Evolutionary conservation across 2,888 invertebrate species (phyloP).

Genomic region (Euphydryas editha): DNA sequence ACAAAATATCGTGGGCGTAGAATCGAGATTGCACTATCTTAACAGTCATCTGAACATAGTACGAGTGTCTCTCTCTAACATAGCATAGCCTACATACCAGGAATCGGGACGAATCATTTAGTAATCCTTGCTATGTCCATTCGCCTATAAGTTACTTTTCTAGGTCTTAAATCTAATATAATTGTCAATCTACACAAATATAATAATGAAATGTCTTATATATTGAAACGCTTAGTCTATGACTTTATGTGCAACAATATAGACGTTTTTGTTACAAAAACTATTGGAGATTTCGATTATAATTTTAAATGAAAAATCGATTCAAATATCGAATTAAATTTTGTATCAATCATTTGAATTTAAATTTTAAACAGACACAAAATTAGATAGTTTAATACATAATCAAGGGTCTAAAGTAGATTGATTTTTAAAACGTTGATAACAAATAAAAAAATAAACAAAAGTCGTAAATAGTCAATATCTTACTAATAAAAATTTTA

Average conservation of each 20-base stretch:
- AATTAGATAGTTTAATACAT: no score
- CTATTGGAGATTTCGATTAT: no score
- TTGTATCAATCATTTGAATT: no score
- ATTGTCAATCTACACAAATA: background rate
- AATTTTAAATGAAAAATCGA: no score
- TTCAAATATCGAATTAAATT: no score
- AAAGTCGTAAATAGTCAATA: no score
- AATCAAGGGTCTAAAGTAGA: no score
- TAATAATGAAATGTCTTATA: background rate
- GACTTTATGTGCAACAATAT: background rate
- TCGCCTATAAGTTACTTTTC: constrained; percentile 11
- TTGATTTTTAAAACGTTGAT: no score
- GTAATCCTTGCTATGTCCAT: constrained; percentile 21
- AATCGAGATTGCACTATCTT: constrained; percentile 58
- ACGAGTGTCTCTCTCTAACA: constrained; percentile 46
- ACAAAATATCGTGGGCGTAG: constrained; percentile 58
- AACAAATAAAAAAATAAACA: no score
- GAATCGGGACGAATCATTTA: constrained; percentile 40
- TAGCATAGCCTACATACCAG: constrained; percentile 47
- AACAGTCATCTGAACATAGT: constrained; percentile 54
- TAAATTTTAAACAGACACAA: no score
- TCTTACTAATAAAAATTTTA: background rate
- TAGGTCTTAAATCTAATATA: constrained; percentile 1
- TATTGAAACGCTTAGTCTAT: no score
- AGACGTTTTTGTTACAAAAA: background rate